Evolutionary conservation across 2,888 invertebrate genomes (phyloP), one percentile per base, ranked within the genome.

Genomic region (Dolomedes plantarius): DNA sequence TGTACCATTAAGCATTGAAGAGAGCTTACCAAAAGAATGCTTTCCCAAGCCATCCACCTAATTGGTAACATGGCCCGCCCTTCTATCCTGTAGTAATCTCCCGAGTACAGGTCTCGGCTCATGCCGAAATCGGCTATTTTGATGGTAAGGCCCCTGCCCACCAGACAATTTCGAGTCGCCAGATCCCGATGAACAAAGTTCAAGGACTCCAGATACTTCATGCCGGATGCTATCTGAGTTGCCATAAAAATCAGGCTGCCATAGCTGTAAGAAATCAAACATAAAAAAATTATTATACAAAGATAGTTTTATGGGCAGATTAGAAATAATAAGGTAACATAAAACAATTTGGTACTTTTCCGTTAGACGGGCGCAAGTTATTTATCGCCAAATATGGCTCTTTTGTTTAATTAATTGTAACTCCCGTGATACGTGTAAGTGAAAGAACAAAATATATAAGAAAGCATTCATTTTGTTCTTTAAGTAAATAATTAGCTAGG

Each of bases 21-120:
- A 5, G 5, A 5, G 32, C 93, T 93, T 91, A 96, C 96, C 90
- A 94, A 88, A 88, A 95, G 93, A 82, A 96, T 94, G 0, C 95
- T 94, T 91, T 97, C 97, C 96, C 96, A 96, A 0, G 96, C 95
- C 93, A 96, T 96, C 97, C 97, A 97, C 69, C 97, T 93, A 78
- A 97, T 94, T 0, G 97, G 97, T 89, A 97, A 92, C 0, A 95
- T 94, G 74, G 94, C 94, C 89, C 95, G 95, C 0, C 95, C 96
- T 90, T 95, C 96, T 36, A 95, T 94, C 90, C 94, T 94, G 92
- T 95, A 96, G 91, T 97, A 97, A 91, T 97, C 97, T 87, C 93
- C 92, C 6, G 94, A 93, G 91, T 96, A 96, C 23, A 94, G 91
- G 91, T 96, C 95, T 92, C 95, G 95, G 93, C 96, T 95, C 27